phyloP scores from a whole-genome alignment of 2,888 invertebrate species.

The Linnaemya vulpina region DNA sequence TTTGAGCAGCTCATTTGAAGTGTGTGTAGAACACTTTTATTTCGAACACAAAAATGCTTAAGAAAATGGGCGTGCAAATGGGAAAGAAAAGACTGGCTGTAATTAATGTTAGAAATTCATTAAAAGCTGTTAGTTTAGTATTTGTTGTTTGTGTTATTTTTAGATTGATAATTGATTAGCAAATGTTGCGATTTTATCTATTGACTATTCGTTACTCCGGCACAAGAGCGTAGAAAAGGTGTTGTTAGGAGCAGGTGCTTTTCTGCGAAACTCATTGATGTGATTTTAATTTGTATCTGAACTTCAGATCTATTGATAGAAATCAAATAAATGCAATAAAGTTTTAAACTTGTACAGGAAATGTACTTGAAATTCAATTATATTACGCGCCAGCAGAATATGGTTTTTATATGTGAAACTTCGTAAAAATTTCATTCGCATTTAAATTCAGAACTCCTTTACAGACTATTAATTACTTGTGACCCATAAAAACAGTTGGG shows the following conservation, averaged over 20 bases:
- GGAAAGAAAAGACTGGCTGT: conserved; percentile 38
- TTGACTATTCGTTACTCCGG: conserved; percentile 35
- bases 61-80: conserved; percentile 20
- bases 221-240: neutral
- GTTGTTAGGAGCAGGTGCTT: conserved; percentile 34
- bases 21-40: neutral
- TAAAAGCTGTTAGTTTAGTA: conserved; percentile 33
- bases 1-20: conserved; percentile 18
- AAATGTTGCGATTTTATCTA: conserved; percentile 58
- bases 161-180: conserved; percentile 66
- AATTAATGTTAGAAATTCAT: conserved; percentile 60
- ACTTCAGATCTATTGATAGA: conserved; percentile 29
- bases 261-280: conserved; percentile 38
- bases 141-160: conserved; percentile 33
- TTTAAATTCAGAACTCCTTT: neutral
- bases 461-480: too few species aligned
- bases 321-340: conserved; percentile 4
- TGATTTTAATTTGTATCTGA: conserved; percentile 43
- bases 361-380: conserved; percentile 19
- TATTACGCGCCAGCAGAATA: neutral
- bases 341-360: conserved; percentile 7
- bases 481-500: too few species aligned
- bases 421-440: neutral
- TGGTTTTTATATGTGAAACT: neutral
- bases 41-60: neutral